phyloP scores from a whole-genome alignment of 2,797 vertebrate species.

The Danio aesculapii region DNA sequence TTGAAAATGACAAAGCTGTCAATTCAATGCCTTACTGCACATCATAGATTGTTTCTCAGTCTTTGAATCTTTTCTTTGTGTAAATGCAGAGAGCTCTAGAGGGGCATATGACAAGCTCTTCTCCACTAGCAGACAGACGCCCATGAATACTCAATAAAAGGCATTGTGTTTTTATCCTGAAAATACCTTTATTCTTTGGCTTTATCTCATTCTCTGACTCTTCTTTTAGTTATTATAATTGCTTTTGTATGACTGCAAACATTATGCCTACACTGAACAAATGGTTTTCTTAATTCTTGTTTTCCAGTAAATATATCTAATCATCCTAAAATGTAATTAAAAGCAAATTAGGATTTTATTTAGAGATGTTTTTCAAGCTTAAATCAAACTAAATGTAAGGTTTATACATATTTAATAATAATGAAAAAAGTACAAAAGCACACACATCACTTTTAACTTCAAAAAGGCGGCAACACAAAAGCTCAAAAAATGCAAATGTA shows the following conservation, averaged over 20 bases:
- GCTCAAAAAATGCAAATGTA: too few species aligned
- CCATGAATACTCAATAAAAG: conserved; percentile 62
- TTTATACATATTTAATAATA: too few species aligned
- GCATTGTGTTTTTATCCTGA: conserved; percentile 47
- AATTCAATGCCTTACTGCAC: conserved; percentile 6
- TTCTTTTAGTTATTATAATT: conserved; percentile 12
- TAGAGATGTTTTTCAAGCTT: not conserved
- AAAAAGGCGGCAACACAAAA: too few species aligned
- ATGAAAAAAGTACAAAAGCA: too few species aligned
- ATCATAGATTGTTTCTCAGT: conserved; percentile 13
- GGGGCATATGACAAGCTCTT: conserved; percentile 4
- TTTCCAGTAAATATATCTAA: not conserved
- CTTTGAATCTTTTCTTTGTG: conserved; percentile 15
- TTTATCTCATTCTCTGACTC: conserved; percentile 1
- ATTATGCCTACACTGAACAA: conserved; percentile 1
- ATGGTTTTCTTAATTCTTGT: not conserved
- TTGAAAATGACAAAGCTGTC: conserved; percentile 19
- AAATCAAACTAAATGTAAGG: not conserved
- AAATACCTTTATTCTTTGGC: conserved; percentile 50
- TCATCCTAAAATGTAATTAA: not conserved
- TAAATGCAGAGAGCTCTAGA: not conserved
- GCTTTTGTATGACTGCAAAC: not conserved
- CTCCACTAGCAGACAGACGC: conserved; percentile 28
- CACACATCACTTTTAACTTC: too few species aligned
- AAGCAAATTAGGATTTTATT: not conserved